Percentiles rank a stretch among this genome's conserved stretches.
phyloP scores from a whole-genome alignment of 1,140 invertebrate species.

The Alviniconcha marisindica region DNA sequence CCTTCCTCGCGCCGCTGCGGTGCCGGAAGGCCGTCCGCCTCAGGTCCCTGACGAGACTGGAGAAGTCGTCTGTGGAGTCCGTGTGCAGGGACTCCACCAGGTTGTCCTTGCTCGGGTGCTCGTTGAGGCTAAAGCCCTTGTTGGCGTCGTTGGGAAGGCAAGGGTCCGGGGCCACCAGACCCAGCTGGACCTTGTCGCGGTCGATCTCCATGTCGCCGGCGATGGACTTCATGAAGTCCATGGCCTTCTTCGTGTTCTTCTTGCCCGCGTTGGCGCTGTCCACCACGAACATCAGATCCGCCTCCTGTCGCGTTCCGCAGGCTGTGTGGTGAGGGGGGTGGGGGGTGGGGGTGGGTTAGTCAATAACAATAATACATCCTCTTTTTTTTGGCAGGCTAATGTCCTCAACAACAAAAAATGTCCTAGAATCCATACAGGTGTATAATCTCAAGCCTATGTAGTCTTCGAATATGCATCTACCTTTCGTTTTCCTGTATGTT shows the following conservation, averaged over 20 bases:
- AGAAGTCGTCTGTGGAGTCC: conserved; percentile 52
- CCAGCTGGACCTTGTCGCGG: conserved; percentile 61
- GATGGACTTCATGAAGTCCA: conserved; percentile 61
- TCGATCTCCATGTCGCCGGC: conserved; percentile 58
- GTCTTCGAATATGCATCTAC: background rate
- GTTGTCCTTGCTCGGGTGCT: conserved; percentile 40
- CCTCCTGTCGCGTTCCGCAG: conserved; percentile 64
- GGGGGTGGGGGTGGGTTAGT: background rate
- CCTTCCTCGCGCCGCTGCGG: conserved; percentile 53
- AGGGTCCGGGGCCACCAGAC: conserved; percentile 58
- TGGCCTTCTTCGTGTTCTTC: conserved; percentile 58
- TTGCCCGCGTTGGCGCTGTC: conserved; percentile 65
- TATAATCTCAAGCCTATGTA: too few relatives aligned
- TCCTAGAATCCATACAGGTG: too few relatives aligned
- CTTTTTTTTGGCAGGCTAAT: too few relatives aligned
- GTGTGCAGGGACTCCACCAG: conserved; percentile 45
- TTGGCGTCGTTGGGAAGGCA: conserved; percentile 26
- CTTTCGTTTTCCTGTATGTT: too few relatives aligned
- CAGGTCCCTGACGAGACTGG: conserved; percentile 56
- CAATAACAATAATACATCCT: background rate
- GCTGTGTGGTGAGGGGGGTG: conserved; percentile 43
- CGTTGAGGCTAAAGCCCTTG: conserved; percentile 51
- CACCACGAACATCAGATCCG: conserved; percentile 68
- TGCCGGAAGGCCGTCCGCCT: conserved; percentile 51
- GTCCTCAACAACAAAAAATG: too few relatives aligned